These are phyloP conservation scores for Stercorarius parasiticus DNA, from an alignment of 2,113 vertebrate genomes.

Conservation along the genomic window DNA sequence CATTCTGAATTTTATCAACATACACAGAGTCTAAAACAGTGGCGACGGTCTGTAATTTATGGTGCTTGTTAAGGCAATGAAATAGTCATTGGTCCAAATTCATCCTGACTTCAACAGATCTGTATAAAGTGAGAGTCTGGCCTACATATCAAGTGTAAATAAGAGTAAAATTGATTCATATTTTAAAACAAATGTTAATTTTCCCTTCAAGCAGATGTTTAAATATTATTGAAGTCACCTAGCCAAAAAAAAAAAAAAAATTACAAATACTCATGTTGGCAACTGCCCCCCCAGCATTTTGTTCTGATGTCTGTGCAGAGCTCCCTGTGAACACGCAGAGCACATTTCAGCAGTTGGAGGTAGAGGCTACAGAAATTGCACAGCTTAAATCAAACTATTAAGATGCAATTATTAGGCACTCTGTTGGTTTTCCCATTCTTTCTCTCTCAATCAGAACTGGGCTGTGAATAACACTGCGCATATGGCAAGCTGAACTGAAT, in stretches of 20 bases:
- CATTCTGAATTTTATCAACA: slow-evolving; percentile 37
- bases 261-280: neutral
- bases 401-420: neutral
- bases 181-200: neutral
- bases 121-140: neutral
- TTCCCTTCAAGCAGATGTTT: neutral
- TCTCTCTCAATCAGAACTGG: neutral
- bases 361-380: neutral
- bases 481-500: neutral
- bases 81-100: neutral
- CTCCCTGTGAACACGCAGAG: neutral
- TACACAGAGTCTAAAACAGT: neutral
- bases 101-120: neutral
- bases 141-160: neutral
- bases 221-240: slow-evolving; percentile 6
- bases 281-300: neutral
- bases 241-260: neutral
- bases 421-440: neutral
- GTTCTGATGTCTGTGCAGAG: neutral
- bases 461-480: neutral
- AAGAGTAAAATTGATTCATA: slow-evolving; percentile 12
- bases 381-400: neutral
- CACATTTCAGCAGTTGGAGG: neutral
- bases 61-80: neutral
- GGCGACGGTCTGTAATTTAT: neutral